Evolutionary conservation across 2,888 invertebrate species (phyloP).

Genomic region (Metallyticus violacea): DNA sequence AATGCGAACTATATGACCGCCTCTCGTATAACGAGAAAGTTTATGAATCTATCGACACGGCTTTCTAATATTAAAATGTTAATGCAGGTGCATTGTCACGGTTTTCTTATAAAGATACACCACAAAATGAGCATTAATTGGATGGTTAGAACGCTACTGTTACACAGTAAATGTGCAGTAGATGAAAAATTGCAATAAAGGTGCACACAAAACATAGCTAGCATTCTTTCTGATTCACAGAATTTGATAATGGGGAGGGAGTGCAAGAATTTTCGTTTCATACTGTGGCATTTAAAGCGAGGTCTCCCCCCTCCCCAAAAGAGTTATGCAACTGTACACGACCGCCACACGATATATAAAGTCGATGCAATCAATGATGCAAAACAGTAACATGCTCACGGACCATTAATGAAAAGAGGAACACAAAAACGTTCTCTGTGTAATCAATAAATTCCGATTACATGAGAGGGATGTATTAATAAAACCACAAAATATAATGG

Average conservation of each 20-base stretch:
- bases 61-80: neutral
- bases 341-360: neutral
- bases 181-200: neutral
- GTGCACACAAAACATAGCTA: neutral
- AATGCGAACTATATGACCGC: no score
- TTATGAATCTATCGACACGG: neutral
- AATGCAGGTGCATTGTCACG: neutral
- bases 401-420: conserved; percentile 15
- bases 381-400: conserved; percentile 6
- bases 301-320: neutral
- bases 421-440: conserved; percentile 6
- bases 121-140: neutral
- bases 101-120: neutral
- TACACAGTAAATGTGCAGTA: neutral
- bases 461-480: conserved; percentile 13
- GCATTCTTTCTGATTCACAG: neutral
- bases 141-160: neutral
- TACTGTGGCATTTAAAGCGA: conserved; percentile 1
- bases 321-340: neutral
- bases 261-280: neutral
- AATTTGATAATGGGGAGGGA: neutral
- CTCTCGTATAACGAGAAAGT: neutral
- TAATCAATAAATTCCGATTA: conserved; percentile 19
- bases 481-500: conserved; percentile 19
- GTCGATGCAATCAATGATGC: conserved; percentile 18